These are phyloP conservation scores for Bactericera cockerelli DNA, from an alignment of 1,140 invertebrate species.

Conservation along the genomic window DNA sequence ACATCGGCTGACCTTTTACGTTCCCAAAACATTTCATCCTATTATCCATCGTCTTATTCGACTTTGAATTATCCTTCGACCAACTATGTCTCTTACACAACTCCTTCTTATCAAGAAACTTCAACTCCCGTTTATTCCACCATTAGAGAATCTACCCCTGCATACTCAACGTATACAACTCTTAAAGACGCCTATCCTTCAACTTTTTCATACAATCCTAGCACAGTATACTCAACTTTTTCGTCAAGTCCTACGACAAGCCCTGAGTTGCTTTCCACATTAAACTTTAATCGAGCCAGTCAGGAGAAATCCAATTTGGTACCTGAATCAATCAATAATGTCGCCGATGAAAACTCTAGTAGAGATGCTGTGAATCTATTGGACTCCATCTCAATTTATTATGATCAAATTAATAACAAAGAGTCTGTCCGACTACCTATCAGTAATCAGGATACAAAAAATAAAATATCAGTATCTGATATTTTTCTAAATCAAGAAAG, in stretches of 20 bases:
- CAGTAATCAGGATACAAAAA: background rate
- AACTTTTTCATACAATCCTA: background rate
- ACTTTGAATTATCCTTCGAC: background rate
- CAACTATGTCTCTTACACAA: background rate
- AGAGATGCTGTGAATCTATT: background rate
- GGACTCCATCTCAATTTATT: slow-evolving; percentile 1
- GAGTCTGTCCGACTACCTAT: background rate
- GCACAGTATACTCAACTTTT: background rate
- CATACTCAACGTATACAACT: background rate
- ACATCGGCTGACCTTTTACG: slow-evolving; percentile 17
- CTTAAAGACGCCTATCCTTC: background rate
- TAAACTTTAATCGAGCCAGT: background rate
- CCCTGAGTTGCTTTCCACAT: background rate
- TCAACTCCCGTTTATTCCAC: background rate
- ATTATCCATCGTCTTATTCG: background rate
- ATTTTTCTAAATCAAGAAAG: background rate
- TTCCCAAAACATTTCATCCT: slow-evolving; percentile 15
- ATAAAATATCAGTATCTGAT: background rate
- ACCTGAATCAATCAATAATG: background rate
- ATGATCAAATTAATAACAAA: slow-evolving; percentile 5
- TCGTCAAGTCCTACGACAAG: background rate
- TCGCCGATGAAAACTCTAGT: background rate
- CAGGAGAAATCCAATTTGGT: background rate
- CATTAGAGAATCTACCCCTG: background rate
- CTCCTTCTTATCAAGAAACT: background rate